A percentile compares a stretch with the other conserved stretches of the same genome.
Conservation (phyloP, 2,113 vertebrate genomes). For the Cercopithecus mona region DNA sequence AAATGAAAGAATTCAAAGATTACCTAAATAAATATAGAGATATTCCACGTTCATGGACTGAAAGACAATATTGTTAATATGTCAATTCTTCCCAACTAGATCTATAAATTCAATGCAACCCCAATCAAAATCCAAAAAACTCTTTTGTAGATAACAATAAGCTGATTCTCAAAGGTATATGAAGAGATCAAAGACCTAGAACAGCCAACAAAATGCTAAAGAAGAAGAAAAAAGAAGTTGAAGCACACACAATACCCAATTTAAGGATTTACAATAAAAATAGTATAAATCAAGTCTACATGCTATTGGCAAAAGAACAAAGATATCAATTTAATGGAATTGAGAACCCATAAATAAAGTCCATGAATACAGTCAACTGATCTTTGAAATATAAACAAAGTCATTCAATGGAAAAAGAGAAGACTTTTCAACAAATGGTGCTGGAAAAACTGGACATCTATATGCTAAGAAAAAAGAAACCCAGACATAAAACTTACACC, state of each 20-base stretch:
- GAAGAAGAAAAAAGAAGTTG: neutral
- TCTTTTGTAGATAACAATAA: neutral
- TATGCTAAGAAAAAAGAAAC: neutral
- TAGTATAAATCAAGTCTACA: neutral
- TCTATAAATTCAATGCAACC: neutral
- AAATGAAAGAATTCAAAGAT: neutral
- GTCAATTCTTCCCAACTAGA: neutral
- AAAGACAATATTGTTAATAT: neutral
- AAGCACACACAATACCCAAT: neutral
- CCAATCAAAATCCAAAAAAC: neutral
- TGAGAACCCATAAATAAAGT: neutral
- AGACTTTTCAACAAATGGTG: neutral
- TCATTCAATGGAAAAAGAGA: neutral
- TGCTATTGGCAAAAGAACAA: neutral
- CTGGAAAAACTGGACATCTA: neutral
- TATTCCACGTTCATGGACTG: neutral
- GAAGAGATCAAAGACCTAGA: neutral
- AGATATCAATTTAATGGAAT: neutral
- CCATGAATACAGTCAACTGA: neutral
- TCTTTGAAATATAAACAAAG: neutral
- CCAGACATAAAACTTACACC: neutral
- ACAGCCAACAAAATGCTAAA: neutral
- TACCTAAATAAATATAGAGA: neutral
- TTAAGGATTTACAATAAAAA: neutral
- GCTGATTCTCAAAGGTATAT: neutral